A percentile compares a stretch with the other conserved stretches of the same genome.
phyloP scores from a whole-genome alignment of 2,113 vertebrate genomes.

The Kryptolebias marmoratus region DNA sequence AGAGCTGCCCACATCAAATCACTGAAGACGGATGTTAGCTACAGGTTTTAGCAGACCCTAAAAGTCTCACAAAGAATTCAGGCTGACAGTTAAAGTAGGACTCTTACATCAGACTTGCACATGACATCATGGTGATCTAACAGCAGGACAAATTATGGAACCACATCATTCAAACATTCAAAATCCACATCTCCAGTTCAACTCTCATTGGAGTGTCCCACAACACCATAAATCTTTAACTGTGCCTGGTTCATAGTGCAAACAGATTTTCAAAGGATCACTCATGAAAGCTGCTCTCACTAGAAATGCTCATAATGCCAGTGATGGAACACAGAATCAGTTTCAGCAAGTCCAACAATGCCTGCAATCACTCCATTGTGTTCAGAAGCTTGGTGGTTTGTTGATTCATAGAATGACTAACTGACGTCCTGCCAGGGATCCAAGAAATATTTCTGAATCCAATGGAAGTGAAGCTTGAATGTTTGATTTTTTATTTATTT shows the following conservation, averaged over 20 bases:
- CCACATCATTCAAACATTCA: slow-evolving; percentile 16
- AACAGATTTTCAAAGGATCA: slow-evolving; percentile 32
- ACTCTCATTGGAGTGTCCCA: slow-evolving; percentile 13
- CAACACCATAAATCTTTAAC: slow-evolving; percentile 23
- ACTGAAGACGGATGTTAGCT: too few relatives aligned
- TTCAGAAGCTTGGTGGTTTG: slow-evolving; percentile 20
- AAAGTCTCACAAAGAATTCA: slow-evolving; percentile 4
- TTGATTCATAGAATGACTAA: slow-evolving; percentile 48
- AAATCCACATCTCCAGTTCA: slow-evolving; percentile 24
- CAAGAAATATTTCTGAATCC: slow-evolving; percentile 54
- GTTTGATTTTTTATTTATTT: slow-evolving; percentile 32
- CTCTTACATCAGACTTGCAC: slow-evolving; percentile 17
- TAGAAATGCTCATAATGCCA: slow-evolving; percentile 23
- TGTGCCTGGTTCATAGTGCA: slow-evolving; percentile 18
- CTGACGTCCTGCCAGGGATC: slow-evolving; percentile 54
- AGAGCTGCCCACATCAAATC: background rate
- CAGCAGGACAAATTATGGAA: background rate
- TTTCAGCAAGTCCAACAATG: slow-evolving; percentile 32
- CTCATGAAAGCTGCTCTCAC: slow-evolving; percentile 17
- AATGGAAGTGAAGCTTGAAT: slow-evolving; percentile 39
- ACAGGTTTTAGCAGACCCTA: too few relatives aligned
- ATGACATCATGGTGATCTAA: slow-evolving; percentile 9
- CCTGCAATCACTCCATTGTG: slow-evolving; percentile 22
- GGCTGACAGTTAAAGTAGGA: slow-evolving; percentile 12
- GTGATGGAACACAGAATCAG: slow-evolving; percentile 26